Base-by-base conservation (phyloP, 2,888 invertebrate genomes). In the Drosophila maculinotata region DNA sequence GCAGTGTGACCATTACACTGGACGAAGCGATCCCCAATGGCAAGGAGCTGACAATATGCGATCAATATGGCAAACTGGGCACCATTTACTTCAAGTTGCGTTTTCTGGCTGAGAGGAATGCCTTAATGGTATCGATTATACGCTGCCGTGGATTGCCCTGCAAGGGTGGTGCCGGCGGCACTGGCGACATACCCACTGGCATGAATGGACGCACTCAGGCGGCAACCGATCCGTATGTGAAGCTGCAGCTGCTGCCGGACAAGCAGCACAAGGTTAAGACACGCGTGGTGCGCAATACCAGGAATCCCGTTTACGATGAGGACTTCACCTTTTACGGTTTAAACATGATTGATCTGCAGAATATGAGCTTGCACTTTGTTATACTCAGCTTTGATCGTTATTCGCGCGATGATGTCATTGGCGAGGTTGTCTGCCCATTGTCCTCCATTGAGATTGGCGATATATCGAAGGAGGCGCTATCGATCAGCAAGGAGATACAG, bases 241-340 rank as follows among this genome's bases (percentile, higher is more conserved):
- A 99, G 92, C 94, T 99, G 57, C 99, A 99, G 91, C 93, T 99
- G 33, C 92, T 99, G 75, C 99, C 99, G 0, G 99, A 99, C 89
- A 99, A 99, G 91, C 97, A 98, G 90, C 98, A 99, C 91, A 98
- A 98, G 92, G 98, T 98, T 56, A 99, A 98, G 92, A 98, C 98
- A 65, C 90, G 99, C 59, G 99, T 99, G 7, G 94, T 99, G 33
- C 95, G 99, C 75, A 98, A 99, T 91, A 99, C 99, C 41, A 94
- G 97, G 52, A 97, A 97, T 92, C 99, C 99, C 0, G 96, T 97
- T 1, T 99, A 99, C 92, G 99, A 99, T 89, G 99, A 99, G 92
- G 99, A 99, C 91, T 99, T 99, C 91, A 99, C 99, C 1, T 99
- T 99, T 93, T 99, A 98, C 90, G 99, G 99, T 54, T 94, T 98